Percentiles rank a stretch among this genome's conserved stretches.
Evolutionary conservation across 2,797 vertebrate genomes (phyloP).

Genomic region (Aphelocoma californica): DNA sequence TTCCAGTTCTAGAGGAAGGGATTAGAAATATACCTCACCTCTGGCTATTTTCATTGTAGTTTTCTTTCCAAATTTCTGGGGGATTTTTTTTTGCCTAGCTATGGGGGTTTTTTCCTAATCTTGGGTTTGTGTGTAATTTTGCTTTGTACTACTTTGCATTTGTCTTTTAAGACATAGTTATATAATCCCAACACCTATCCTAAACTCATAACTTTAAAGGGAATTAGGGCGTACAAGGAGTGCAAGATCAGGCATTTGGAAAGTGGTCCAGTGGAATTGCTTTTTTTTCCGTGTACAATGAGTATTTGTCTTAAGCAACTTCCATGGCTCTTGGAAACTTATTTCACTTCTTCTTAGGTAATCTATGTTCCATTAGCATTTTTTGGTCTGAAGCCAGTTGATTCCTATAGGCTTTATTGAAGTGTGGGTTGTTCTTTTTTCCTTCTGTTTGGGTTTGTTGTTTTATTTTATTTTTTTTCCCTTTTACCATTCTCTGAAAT

Average conservation of each 20-base stretch:
- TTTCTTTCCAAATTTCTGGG: background rate
- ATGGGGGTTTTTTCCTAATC: background rate
- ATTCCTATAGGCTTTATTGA: background rate
- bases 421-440: background rate
- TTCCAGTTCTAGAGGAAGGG: conserved; percentile 27
- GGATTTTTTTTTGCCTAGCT: background rate
- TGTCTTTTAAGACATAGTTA: background rate
- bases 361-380: conserved; percentile 7
- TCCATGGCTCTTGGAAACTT: background rate
- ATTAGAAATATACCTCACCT: conserved; percentile 44
- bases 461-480: background rate
- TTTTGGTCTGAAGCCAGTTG: background rate
- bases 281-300: background rate
- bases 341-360: background rate
- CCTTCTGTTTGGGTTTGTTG: background rate
- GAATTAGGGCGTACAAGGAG: conserved; percentile 1
- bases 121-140: background rate
- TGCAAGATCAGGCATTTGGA: background rate
- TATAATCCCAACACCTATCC: background rate
- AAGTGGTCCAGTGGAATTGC: background rate
- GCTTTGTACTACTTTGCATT: background rate
- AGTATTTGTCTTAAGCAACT: conserved; percentile 19
- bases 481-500: background rate
- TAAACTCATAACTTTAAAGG: background rate
- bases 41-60: background rate